phyloP scores from a whole-genome alignment of 2,888 invertebrate genomes.

The Lasius fuliginosus region DNA sequence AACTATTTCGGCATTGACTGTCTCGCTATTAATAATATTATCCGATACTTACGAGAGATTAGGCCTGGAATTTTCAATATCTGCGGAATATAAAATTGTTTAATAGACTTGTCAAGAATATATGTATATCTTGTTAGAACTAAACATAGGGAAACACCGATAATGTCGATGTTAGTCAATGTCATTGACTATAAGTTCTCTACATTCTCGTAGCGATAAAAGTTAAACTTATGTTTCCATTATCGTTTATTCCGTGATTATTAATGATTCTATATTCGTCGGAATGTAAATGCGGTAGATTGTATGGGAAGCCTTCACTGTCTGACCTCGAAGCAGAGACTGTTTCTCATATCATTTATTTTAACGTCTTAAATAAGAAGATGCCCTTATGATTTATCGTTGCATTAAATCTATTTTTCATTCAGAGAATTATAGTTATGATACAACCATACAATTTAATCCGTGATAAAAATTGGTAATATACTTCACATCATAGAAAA shows the following conservation, averaged over 20 bases:
- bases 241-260: constrained; percentile 25
- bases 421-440: constrained; percentile 13
- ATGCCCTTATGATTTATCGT: constrained; percentile 2
- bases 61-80: background rate
- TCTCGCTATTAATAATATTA: background rate
- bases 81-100: background rate
- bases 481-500: background rate
- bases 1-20: background rate
- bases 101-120: background rate
- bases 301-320: constrained; percentile 30
- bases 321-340: constrained; percentile 24
- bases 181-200: constrained; percentile 15
- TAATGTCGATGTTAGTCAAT: constrained; percentile 32
- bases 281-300: constrained; percentile 25
- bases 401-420: constrained; percentile 40
- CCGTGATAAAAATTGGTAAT: background rate
- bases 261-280: constrained; percentile 40
- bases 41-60: background rate
- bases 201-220: background rate
- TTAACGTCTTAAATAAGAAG: background rate
- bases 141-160: background rate
- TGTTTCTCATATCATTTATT: constrained; percentile 6
- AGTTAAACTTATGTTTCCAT: constrained; percentile 19
- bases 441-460: background rate
- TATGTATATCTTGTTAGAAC: background rate